Conservation (phyloP, 2,113 vertebrate species). For the Antennarius striatus region DNA sequence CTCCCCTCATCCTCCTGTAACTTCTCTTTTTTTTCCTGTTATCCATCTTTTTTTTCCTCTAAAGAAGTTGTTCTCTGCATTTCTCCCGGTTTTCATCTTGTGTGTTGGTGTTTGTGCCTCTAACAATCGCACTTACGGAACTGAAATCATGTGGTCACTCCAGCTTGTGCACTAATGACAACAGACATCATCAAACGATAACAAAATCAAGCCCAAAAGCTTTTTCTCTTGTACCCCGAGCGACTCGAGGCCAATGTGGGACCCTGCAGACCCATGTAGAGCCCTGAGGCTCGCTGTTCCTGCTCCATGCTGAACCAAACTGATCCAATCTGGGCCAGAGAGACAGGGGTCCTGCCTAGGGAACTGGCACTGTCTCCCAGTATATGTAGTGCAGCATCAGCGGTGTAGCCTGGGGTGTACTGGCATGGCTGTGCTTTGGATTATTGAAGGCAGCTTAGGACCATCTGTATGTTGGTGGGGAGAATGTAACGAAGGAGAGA, state of each 20-base stretch:
- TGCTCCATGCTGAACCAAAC: conserved; percentile 67
- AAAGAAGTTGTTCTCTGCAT: conserved; percentile 10
- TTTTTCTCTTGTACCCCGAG: conserved; percentile 51
- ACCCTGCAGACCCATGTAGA: conserved; percentile 68
- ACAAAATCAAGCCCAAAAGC: conserved; percentile 52
- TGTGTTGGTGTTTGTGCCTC: conserved; percentile 20
- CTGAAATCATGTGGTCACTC: conserved; percentile 61
- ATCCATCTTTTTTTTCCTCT: neutral
- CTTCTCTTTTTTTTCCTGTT: neutral
- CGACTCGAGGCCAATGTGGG: conserved; percentile 55
- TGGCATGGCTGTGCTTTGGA: conserved; percentile 76
- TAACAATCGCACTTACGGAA: conserved; percentile 20
- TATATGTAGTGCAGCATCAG: conserved; percentile 67
- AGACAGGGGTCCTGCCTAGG: conserved; percentile 76
- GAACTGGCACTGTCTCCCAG: conserved; percentile 68
- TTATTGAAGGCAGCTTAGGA: conserved; percentile 80
- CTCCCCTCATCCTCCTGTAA: neutral
- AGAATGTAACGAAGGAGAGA: conserved; percentile 48
- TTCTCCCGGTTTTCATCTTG: conserved; percentile 16
- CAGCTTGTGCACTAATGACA: conserved; percentile 63
- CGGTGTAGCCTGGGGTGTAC: conserved; percentile 76
- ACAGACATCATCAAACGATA: conserved; percentile 59
- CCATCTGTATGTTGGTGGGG: conserved; percentile 75
- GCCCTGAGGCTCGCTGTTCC: conserved; percentile 69
- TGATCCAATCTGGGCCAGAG: conserved; percentile 73